Percentiles rank a stretch among this genome's conserved stretches.
Evolutionary conservation across 1,140 invertebrate species (phyloP).

Genomic region (Trissolcus basalis): DNA sequence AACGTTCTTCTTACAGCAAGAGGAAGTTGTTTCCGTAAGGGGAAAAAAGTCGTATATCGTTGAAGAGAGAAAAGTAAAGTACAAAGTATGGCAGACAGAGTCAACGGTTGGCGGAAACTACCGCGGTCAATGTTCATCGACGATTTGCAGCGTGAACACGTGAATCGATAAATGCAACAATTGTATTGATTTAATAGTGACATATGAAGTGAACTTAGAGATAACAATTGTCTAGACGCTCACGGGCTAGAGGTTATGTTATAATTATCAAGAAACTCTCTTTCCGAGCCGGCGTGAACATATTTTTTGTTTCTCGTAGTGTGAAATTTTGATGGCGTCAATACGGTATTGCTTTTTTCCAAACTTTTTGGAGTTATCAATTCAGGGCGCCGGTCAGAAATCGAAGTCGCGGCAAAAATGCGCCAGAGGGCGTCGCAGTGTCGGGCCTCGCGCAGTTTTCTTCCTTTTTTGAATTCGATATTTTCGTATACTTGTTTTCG

Average conservation of each 20-base stretch:
- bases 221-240: conserved; percentile 56
- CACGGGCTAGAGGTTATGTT: conserved; percentile 44
- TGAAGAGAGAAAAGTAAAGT: conserved; percentile 24
- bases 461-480: no score
- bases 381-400: no score
- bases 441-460: no score
- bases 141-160: conserved; percentile 43
- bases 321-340: no score
- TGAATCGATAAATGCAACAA: conserved; percentile 57
- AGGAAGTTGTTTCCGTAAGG: no score
- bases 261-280: conserved; percentile 25
- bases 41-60: background rate
- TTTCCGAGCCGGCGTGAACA: no score
- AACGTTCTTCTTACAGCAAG: no score
- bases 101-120: conserved; percentile 62
- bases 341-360: no score
- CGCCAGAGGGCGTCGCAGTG: no score
- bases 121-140: conserved; percentile 64
- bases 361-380: no score
- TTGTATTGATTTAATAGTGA: conserved; percentile 52
- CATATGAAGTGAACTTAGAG: conserved; percentile 49
- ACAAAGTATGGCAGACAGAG: conserved; percentile 54
- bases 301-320: background rate
- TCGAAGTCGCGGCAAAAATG: no score
- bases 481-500: no score